These are phyloP conservation scores for Embidobia sp. DNA, from an alignment of 2,888 invertebrate species.

Conservation along the genomic window DNA sequence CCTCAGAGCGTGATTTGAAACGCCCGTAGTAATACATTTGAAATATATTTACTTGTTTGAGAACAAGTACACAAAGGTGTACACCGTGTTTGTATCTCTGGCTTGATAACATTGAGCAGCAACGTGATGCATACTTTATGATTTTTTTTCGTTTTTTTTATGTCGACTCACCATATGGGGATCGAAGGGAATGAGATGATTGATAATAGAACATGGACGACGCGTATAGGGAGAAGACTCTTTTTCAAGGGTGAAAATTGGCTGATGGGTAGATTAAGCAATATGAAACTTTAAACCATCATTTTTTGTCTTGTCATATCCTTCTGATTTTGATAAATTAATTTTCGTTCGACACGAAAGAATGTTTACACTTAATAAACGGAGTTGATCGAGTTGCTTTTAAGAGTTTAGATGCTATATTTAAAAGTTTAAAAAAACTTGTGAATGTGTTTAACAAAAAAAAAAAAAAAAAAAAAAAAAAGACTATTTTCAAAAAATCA, in stretches of 20 bases:
- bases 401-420: no score
- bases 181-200: slow-evolving; percentile 45
- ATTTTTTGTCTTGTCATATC: slow-evolving; percentile 34
- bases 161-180: slow-evolving; percentile 41
- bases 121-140: slow-evolving; percentile 44
- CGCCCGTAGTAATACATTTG: no score
- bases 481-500: no score
- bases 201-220: slow-evolving; percentile 41
- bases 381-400: no score
- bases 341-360: slow-evolving; percentile 7
- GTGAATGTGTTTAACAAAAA: no score
- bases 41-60: no score
- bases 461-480: no score
- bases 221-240: slow-evolving; percentile 34
- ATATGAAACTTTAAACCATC: slow-evolving; percentile 46
- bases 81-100: slow-evolving; percentile 36
- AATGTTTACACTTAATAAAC: background rate
- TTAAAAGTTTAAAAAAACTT: no score
- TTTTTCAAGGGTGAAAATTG: slow-evolving; percentile 44
- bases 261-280: slow-evolving; percentile 49
- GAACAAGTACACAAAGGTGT: no score
- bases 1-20: no score
- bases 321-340: slow-evolving; percentile 31
- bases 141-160: slow-evolving; percentile 35
- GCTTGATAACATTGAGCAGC: slow-evolving; percentile 33